These are phyloP conservation scores for Cyclina sinensis DNA, from an alignment of 1,140 invertebrate species.

Conservation along the genomic window DNA sequence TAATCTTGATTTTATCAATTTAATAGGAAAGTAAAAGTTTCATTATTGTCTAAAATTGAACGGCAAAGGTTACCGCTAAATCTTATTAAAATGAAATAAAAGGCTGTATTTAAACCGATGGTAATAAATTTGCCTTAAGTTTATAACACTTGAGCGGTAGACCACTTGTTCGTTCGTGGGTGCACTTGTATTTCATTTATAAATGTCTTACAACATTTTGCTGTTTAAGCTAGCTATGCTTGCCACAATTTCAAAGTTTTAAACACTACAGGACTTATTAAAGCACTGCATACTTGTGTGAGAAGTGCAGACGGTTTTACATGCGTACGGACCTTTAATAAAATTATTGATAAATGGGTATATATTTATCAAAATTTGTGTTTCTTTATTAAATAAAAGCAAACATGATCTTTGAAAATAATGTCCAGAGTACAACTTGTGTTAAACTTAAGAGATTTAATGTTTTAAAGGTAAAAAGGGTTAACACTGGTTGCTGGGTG, in stretches of 20 bases:
- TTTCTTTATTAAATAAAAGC: too few relatives aligned
- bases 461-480: not conserved
- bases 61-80: not conserved
- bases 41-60: not conserved
- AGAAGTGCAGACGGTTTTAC: too few relatives aligned
- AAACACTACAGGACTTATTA: too few relatives aligned
- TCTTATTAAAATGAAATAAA: slow-evolving; percentile 7
- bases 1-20: not conserved
- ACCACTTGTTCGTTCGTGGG: not conserved
- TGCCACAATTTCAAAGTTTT: too few relatives aligned
- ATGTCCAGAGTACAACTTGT: too few relatives aligned
- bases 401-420: too few relatives aligned
- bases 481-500: slow-evolving; percentile 12
- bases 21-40: slow-evolving; percentile 1
- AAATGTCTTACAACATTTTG: not conserved
- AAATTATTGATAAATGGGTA: too few relatives aligned
- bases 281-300: too few relatives aligned
- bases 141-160: slow-evolving; percentile 8
- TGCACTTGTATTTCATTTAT: not conserved
- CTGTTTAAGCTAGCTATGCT: not conserved
- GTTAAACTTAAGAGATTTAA: not conserved
- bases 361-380: too few relatives aligned
- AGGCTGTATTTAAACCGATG: not conserved
- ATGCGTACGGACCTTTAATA: too few relatives aligned
- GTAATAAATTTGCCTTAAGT: slow-evolving; percentile 20